These are phyloP conservation scores for Leptobrachium ailaonicum DNA, from an alignment of 2,113 vertebrate species.

Conservation along the genomic window DNA sequence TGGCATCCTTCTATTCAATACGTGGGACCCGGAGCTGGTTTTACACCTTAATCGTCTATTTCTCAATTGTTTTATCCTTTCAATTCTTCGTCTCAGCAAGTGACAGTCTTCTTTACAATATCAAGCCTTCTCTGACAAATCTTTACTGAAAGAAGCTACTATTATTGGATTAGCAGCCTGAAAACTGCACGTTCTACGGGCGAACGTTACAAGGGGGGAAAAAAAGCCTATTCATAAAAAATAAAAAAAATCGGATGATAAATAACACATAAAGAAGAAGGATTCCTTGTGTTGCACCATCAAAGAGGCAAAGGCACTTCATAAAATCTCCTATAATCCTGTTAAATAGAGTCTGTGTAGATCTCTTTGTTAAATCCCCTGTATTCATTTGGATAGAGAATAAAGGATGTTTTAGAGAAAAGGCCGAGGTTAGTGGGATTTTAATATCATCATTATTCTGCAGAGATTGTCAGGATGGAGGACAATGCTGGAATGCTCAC, in stretches of 20 bases:
- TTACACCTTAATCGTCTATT: not conserved
- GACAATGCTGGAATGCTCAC: too few relatives aligned
- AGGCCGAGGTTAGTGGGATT: not conserved
- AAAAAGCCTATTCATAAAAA: slow-evolving; percentile 42
- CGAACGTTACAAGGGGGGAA: slow-evolving; percentile 12
- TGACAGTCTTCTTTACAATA: slow-evolving; percentile 39
- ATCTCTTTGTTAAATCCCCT: slow-evolving; percentile 41
- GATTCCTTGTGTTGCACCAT: slow-evolving; percentile 8
- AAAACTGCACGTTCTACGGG: slow-evolving; percentile 26
- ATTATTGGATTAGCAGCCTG: slow-evolving; percentile 50
- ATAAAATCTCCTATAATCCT: slow-evolving; percentile 53
- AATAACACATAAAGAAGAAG: slow-evolving; percentile 14
- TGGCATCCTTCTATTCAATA: too few relatives aligned
- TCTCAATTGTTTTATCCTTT: slow-evolving; percentile 1
- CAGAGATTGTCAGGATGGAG: too few relatives aligned
- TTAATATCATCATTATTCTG: too few relatives aligned
- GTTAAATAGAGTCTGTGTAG: slow-evolving; percentile 48
- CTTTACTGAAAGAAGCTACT: slow-evolving; percentile 49
- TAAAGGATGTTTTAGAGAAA: slow-evolving; percentile 1
- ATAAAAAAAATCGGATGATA: slow-evolving; percentile 42
- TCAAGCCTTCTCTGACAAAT: slow-evolving; percentile 51
- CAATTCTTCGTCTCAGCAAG: slow-evolving; percentile 3
- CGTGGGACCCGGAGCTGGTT: too few relatives aligned
- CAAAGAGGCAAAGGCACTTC: slow-evolving; percentile 51
- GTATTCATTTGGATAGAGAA: not conserved